Base-by-base conservation (phyloP, 1,140 invertebrate genomes). In the Orius insidiosus region DNA sequence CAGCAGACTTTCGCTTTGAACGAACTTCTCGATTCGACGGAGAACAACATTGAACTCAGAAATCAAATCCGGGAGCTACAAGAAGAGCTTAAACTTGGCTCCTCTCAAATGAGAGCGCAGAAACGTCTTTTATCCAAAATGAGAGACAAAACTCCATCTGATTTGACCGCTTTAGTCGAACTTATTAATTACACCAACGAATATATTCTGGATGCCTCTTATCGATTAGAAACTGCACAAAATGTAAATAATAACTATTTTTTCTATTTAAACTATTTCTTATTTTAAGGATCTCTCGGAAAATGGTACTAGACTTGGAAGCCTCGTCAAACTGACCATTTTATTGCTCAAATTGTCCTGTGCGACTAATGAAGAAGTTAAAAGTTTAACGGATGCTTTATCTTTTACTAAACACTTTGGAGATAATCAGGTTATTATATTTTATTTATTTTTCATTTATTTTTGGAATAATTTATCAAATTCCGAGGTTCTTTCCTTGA, bases 91-190 rank as follows among this genome's bases (percentile, higher is more conserved):
- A 66, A 65, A 16, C 66, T 75, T 34, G 58, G 75, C 33, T 70
- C 78, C 19, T 62, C 68, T 4, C 82, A 85, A 56, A 81, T 78
- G 57, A 68, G 78, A 7, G 63, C 85, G 7, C 78, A 87, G 59
- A 74, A 78, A 55, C 60, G 77, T 43, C 60, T 86, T 1, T 61
- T 87, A 34, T 70, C 75, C 0, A 77, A 82, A 59, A 80, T 80
- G 56, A 76, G 80, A 51, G 78, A 83, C 46, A 75, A 79, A 58
- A 82, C 78, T 34, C 79, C 81, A 2, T 68, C 72, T 2, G 71
- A 80, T 19, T 66, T 85, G 42, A 74, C 72, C 24, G 72, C 77
- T 53, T 59, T 85, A 14, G 76, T 83, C 58, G 74, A 72, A 11
- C 60, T 87, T 15, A 64, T 87, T 47, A 71, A 76, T 48, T 76